These are phyloP conservation scores for Parthenolecanium corni DNA, from an alignment of 2,888 invertebrate genomes.

Conservation along the genomic window DNA sequence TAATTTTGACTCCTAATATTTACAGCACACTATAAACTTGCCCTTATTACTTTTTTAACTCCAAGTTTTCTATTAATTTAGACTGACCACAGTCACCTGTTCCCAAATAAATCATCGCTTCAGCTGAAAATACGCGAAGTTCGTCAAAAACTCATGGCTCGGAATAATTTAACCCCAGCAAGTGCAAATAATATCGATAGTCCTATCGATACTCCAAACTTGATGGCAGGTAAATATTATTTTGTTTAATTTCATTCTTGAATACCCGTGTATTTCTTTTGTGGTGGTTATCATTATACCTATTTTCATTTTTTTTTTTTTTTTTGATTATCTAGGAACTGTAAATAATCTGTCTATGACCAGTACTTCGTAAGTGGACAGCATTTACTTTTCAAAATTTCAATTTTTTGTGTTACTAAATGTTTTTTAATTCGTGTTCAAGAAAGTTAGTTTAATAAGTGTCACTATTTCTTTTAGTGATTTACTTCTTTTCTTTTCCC, in stretches of 20 bases:
- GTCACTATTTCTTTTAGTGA: too few species aligned
- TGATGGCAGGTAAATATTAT: constrained; percentile 7
- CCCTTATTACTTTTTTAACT: too few species aligned
- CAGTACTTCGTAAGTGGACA: not conserved
- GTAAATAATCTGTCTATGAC: not conserved
- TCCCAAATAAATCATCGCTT: constrained; percentile 83
- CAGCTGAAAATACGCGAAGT: constrained; percentile 97
- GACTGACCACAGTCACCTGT: constrained; percentile 77
- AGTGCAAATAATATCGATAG: constrained; percentile 34
- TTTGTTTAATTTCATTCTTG: not conserved
- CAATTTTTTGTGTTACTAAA: too few species aligned
- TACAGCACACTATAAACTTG: too few species aligned
- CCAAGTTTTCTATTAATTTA: too few species aligned
- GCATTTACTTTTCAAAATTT: not conserved
- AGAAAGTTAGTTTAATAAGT: too few species aligned
- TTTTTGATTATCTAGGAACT: not conserved
- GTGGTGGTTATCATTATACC: too few species aligned
- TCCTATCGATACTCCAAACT: constrained; percentile 32
- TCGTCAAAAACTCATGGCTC: constrained; percentile 85
- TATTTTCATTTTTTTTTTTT: too few species aligned
- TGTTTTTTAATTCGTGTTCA: too few species aligned
- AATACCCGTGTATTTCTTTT: not conserved
- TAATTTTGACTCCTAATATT: too few species aligned
- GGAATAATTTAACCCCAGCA: constrained; percentile 38
- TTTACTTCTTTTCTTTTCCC: too few species aligned